phyloP scores from a whole-genome alignment of 2,113 vertebrate species.

The Aspidoscelis tigris region DNA sequence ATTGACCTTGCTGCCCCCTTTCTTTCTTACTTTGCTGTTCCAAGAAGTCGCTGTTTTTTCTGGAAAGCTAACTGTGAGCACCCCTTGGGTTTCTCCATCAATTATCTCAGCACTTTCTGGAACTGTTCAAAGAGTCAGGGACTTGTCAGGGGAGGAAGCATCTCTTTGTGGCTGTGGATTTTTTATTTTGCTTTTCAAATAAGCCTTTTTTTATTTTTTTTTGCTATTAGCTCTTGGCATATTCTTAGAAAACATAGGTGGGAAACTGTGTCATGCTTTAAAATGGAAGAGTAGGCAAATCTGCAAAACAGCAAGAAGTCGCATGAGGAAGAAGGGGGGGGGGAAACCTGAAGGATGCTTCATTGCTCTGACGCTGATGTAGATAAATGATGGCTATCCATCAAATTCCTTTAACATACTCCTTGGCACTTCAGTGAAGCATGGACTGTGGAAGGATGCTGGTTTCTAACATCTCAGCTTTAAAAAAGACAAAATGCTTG shows the following conservation, averaged over 20 bases:
- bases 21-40: slow-evolving; percentile 77
- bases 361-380: slow-evolving; percentile 82
- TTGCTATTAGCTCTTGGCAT: slow-evolving; percentile 65
- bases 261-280: slow-evolving; percentile 75
- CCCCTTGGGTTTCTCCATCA: slow-evolving; percentile 81
- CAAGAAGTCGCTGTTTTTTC: slow-evolving; percentile 83
- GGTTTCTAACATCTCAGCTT: slow-evolving; percentile 64
- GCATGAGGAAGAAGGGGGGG: slow-evolving; percentile 50
- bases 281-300: slow-evolving; percentile 55
- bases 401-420: slow-evolving; percentile 82
- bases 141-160: slow-evolving; percentile 51
- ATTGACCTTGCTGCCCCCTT: slow-evolving; percentile 82
- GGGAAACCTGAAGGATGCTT: slow-evolving; percentile 73
- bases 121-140: slow-evolving; percentile 42
- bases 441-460: slow-evolving; percentile 71
- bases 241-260: slow-evolving; percentile 65
- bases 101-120: slow-evolving; percentile 78
- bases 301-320: slow-evolving; percentile 75
- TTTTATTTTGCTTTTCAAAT: neutral
- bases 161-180: slow-evolving; percentile 57
- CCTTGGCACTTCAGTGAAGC: slow-evolving; percentile 73
- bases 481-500: slow-evolving; percentile 50
- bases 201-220: slow-evolving; percentile 4
- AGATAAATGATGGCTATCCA: slow-evolving; percentile 86
- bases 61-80: slow-evolving; percentile 80